Base-by-base conservation (phyloP, 2,888 invertebrate genomes). In the Sceliomorpha sp. region DNA sequence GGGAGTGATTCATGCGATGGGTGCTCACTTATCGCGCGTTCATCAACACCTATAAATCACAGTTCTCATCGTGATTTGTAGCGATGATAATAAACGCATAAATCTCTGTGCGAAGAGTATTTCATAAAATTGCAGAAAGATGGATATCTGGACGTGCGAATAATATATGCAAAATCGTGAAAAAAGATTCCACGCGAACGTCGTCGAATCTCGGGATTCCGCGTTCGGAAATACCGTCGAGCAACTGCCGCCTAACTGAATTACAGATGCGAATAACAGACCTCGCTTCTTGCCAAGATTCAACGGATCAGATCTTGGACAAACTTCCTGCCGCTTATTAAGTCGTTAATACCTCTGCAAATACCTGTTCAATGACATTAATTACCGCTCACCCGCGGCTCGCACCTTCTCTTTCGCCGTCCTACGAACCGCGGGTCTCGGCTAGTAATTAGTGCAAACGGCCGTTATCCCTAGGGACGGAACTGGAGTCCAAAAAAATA, bases 191-290 rank as follows among this genome's bases (percentile, higher is more conserved):
- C n/a, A n/a, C n/a, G n/a, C n/a, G n/a, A n/a, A n/a, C n/a, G n/a
- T 7, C 3, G 24, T 24, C 24, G 24, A 24, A 24, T 7, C 7
- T 42, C 42, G 79, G 78, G 80, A 84, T 80, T 85, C 82, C 82
- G 80, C 79, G 80, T 85, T 80, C 70, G 73, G 74, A 58, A 72
- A 69, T 69, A 72, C 68, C 60, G 62, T 71, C 50, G 72, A 66
- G 70, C 64, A 63, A 66, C 58, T 69, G 39, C 56, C 62, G 60
- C 69, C 77, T 79, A 80, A 82, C 80, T 78, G 73, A 81, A 87
- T 87, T 86, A 85, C 83, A 77, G 87, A 85, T 86, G 86, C 86
- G 86, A 86, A 87, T 87, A 84, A 83, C 77, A 80, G 81, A 78
- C 77, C 73, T 78, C 74, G 78, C 80, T 82, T 81, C 82, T 79